Base-by-base conservation (phyloP, 2,113 vertebrate species). In the Brachyistius frenatus region DNA sequence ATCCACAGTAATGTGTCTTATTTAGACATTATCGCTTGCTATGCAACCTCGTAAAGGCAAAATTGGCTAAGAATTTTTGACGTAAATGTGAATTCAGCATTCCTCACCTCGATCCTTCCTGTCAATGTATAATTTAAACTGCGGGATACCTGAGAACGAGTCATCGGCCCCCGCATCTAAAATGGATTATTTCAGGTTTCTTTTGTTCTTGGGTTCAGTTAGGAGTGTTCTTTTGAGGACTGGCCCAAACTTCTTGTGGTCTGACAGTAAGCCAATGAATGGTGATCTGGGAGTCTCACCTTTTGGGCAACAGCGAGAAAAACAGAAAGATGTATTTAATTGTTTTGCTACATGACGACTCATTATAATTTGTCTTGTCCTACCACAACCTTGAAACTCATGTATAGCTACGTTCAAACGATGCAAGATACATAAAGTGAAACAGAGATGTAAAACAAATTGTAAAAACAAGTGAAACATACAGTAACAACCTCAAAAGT, bases 261-360 rank as follows among this genome's bases (percentile, higher is more conserved):
- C 65, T 76, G 83, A 82, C 84, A 47, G 46, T 3, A 2, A 37
- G 68, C 78, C 89, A 80, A 8, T 5, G 31, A 72, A 31, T 79
- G 5, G 47, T 66, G 80, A 76, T 86, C 80, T 54, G 13, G 50
- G 79, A 80, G 66, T 56, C 67, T 90, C 80, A 31, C 69, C 54
- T 44, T 23, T 73, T 74, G 73, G 80, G 88, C 69, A 74, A 86
- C 83, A 71, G 76, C 47, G 83, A 80, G 77, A 77, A 89, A 89
- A 91, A 89, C 81, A 81, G 76, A 84, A 67, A 76, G 79, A 90
- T 86, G 83, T 66, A 39, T 65, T 78, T 81, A 6, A 49, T 67
- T 4, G 61, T 6, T 76, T 73, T 44, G 5, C 58, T 71, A 41
- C 39, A 84, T 78, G 84, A 84, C 70, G 80, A 57, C 67, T 74